Conservation (phyloP, 1,140 invertebrate genomes). For the Drosophila watanabei region DNA sequence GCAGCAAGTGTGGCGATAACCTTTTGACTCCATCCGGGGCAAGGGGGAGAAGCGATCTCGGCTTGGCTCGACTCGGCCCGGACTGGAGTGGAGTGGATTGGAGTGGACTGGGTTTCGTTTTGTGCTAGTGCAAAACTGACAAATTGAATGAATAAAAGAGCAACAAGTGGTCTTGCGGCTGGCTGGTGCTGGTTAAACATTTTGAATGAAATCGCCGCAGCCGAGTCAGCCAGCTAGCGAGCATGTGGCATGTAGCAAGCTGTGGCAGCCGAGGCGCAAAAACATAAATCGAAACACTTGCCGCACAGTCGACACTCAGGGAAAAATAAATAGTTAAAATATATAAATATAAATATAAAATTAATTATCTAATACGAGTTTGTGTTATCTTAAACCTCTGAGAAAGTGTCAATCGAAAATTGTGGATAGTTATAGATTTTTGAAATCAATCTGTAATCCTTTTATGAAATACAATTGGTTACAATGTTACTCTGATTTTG, state of each 20-base stretch:
- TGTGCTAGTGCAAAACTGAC: conserved; percentile 80
- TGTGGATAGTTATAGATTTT: neutral
- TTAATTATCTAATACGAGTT: neutral
- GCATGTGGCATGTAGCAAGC: conserved; percentile 49
- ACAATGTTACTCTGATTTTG: neutral
- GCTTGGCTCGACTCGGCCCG: neutral
- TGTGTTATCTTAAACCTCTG: neutral
- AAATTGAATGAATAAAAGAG: conserved; percentile 86
- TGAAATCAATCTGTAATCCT: neutral
- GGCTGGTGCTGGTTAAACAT: conserved; percentile 65
- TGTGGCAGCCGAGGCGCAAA: conserved; percentile 71
- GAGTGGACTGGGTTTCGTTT: conserved; percentile 36
- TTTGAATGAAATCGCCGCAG: conserved; percentile 79
- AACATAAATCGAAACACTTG: conserved; percentile 84
- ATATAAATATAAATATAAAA: neutral
- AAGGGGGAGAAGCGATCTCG: conserved; percentile 12
- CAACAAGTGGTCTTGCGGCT: conserved; percentile 78
- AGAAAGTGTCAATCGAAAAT: neutral
- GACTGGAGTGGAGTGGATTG: neutral
- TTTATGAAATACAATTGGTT: neutral
- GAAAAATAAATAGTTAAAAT: neutral
- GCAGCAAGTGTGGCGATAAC: conserved; percentile 83
- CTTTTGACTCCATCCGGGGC: conserved; percentile 78
- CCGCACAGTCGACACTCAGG: conserved; percentile 41
- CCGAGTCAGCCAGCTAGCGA: conserved; percentile 30